Evolutionary conservation across 2,888 invertebrate genomes (phyloP).

Genomic region (Himalopsyche tibetana): DNA sequence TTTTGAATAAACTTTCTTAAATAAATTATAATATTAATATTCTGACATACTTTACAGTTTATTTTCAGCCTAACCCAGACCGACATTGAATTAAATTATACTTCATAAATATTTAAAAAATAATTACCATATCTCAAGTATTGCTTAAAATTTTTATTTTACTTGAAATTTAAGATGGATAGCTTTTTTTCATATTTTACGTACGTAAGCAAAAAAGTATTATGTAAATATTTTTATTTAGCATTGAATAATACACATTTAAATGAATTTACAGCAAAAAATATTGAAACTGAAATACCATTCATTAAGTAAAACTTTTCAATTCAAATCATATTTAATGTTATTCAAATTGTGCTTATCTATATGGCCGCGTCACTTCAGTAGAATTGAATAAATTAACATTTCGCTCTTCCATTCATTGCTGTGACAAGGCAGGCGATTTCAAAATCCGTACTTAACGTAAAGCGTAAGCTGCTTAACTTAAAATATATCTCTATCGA

Average conservation of each 20-base stretch:
- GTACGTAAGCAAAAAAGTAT: too few relatives aligned
- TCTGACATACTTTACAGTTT: too few relatives aligned
- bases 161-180: too few relatives aligned
- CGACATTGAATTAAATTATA: too few relatives aligned
- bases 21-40: too few relatives aligned
- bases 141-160: too few relatives aligned
- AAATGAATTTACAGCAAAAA: not conserved
- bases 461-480: not conserved
- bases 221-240: too few relatives aligned
- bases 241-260: not conserved
- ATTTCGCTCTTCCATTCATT: not conserved
- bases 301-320: not conserved
- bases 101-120: too few relatives aligned
- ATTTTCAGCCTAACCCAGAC: too few relatives aligned
- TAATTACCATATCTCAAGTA: too few relatives aligned
- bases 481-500: not conserved
- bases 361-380: not conserved
- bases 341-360: not conserved
- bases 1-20: too few relatives aligned
- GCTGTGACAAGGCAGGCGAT: not conserved
- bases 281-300: not conserved
- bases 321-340: not conserved
- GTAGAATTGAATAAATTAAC: not conserved
- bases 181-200: too few relatives aligned
- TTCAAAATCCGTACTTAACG: not conserved